Evolutionary conservation across 2,113 vertebrate species (phyloP), one percentile per base, ranked within the genome.

Genomic region (Halcyon senegalensis): DNA sequence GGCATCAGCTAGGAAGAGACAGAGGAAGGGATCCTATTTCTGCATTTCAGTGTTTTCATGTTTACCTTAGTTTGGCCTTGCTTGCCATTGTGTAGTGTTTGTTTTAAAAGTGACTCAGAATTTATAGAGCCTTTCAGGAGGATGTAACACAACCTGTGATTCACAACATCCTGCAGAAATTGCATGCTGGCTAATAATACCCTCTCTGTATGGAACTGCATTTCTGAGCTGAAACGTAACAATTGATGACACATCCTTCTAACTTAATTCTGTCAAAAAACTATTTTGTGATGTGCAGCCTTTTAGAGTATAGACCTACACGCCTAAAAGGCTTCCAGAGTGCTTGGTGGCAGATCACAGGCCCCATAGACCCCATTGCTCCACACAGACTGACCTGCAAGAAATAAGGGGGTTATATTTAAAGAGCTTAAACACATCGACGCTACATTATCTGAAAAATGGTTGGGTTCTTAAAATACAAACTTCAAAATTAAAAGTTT

Each of bases 21-120:
- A 63, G 59, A 89, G 53, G 59, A 75, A 76, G 55, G 50, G 21
- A 75, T 74, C 64, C 60, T 66, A 37, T 66, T 95, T 56, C 83
- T 90, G 46, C 60, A 33, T 68, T 51, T 78, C 69, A 62, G 7
- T 70, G 48, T 66, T 94, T 94, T 92, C 70, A 16, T 80, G 76
- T 95, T 96, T 87, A 91, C 69, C 28, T 86, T 80, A 58, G 39
- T 81, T 75, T 81, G 78, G 64, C 83, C 58, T 87, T 87, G 75
- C 46, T 85, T 90, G 48, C 87, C 64, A 84, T 91, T 93, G 89
- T 84, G 44, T 66, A 41, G 28, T 75, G 83, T 94, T 96, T 95
- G 37, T 84, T 96, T 96, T 72, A 77, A 80, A 96, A 95, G 66
- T 80, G 51, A 97, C 70, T 96, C 89, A 88, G 81, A 94, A 96